Conservation (phyloP, 2,888 invertebrate genomes). For the Liodrosophila aerea region DNA sequence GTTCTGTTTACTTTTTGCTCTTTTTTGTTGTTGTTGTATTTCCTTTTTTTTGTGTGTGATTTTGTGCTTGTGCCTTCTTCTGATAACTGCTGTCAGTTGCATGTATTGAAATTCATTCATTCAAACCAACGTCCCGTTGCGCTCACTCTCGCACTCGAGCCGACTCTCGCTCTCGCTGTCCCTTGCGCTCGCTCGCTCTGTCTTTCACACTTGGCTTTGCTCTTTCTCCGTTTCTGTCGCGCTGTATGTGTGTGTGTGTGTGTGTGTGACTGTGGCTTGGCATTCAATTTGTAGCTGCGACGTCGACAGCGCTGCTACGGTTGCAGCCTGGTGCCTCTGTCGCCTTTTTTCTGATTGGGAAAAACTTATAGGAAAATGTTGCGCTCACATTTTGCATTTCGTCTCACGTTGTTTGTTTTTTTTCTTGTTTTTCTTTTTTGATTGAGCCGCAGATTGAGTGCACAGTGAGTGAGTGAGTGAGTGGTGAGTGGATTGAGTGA, state of each 20-base stretch:
- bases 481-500: constrained; percentile 2
- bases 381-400: constrained; percentile 42
- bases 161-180: constrained; percentile 14
- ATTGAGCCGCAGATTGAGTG: constrained; percentile 72
- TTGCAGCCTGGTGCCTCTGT: constrained; percentile 37
- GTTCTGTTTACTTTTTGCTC: constrained; percentile 55
- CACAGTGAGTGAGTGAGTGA: constrained; percentile 6
- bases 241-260: no score
- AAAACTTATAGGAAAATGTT: constrained; percentile 74
- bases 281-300: constrained; percentile 53
- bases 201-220: no score
- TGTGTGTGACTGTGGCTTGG: constrained; percentile 47
- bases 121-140: constrained; percentile 52
- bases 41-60: constrained; percentile 16
- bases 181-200: constrained; percentile 25
- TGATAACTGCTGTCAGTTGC: constrained; percentile 74
- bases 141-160: constrained; percentile 43
- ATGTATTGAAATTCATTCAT: constrained; percentile 79
- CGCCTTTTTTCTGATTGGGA: constrained; percentile 73
- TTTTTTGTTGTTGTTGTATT: constrained; percentile 12
- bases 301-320: constrained; percentile 28
- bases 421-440: constrained; percentile 13
- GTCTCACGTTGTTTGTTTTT: constrained; percentile 29
- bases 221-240: constrained; percentile 28
- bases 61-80: constrained; percentile 25